Percentiles rank a stretch among this genome's conserved stretches.
Evolutionary conservation across 2,888 invertebrate species (phyloP).

Genomic region (Dinocampus coccinellae): DNA sequence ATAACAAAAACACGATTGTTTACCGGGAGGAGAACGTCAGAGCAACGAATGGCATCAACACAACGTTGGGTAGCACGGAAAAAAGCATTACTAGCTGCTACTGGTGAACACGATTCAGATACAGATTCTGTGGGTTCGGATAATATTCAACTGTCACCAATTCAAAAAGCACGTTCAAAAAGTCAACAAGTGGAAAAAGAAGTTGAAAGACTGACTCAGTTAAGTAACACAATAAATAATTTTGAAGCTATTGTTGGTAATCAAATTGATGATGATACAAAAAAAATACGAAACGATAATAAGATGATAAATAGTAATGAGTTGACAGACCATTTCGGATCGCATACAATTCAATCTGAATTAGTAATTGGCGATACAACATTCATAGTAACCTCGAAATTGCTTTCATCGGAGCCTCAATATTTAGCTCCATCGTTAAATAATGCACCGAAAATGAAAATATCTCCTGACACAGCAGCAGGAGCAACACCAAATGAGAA

Average conservation of each 20-base stretch:
- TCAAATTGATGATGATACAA: conserved; percentile 7
- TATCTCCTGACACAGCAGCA: too few relatives aligned
- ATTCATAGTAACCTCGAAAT: conserved; percentile 61
- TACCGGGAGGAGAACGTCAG: conserved; percentile 52
- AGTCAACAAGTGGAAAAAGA: conserved; percentile 59
- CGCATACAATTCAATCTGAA: conserved; percentile 56
- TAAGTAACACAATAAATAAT: conserved; percentile 54
- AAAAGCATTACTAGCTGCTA: conserved; percentile 62
- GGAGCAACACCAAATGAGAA: too few relatives aligned
- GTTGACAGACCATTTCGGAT: conserved; percentile 14
- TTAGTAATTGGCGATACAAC: conserved; percentile 59
- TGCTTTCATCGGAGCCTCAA: conserved; percentile 52
- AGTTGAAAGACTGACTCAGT: conserved; percentile 49
- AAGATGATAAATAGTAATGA: background rate
- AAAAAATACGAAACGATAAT: background rate
- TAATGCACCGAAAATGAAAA: background rate
- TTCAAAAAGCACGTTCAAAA: conserved; percentile 63
- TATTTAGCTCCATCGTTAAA: conserved; percentile 39
- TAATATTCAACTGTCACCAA: conserved; percentile 60
- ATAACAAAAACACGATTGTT: conserved; percentile 37
- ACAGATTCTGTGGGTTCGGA: conserved; percentile 62
- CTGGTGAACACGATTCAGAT: conserved; percentile 60
- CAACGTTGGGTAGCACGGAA: conserved; percentile 67
- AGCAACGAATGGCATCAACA: conserved; percentile 60
- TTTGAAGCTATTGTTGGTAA: conserved; percentile 13